A percentile compares a stretch with the other conserved stretches of the same genome.
Evolutionary conservation across 2,888 invertebrate species (phyloP).

Genomic region (Melanostoma scalare): DNA sequence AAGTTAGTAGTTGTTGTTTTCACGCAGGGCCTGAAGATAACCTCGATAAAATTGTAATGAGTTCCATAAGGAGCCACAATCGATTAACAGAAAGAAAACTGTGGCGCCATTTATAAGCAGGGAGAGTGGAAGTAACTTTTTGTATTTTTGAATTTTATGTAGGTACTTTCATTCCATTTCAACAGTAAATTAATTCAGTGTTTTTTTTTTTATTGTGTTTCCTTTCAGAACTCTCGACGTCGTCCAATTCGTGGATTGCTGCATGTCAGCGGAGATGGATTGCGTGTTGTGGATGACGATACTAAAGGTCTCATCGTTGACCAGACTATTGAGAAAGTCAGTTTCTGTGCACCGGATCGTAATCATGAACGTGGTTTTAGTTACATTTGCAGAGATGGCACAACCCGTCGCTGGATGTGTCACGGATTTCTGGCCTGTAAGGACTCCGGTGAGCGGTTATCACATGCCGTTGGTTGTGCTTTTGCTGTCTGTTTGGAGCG

Average conservation of each 20-base stretch:
- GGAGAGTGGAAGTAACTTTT: not conserved
- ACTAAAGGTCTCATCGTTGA: slow-evolving; percentile 99
- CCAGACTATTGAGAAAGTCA: slow-evolving; percentile 99
- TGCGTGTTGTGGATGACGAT: slow-evolving; percentile 98
- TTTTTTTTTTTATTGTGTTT: slow-evolving; percentile 53
- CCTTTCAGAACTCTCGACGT: slow-evolving; percentile 90
- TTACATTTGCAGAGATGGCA: slow-evolving; percentile 99
- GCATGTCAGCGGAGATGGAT: slow-evolving; percentile 96
- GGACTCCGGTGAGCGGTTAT: slow-evolving; percentile 97
- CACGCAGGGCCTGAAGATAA: not conserved
- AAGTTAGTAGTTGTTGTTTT: not conserved
- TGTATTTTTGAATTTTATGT: not conserved
- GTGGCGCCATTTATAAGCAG: not conserved
- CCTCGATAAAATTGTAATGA: slow-evolving; percentile 29
- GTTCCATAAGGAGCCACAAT: slow-evolving; percentile 7
- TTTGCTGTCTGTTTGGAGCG: slow-evolving; percentile 99
- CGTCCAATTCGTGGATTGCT: slow-evolving; percentile 94
- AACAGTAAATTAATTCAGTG: slow-evolving; percentile 15
- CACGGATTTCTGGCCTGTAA: slow-evolving; percentile 98
- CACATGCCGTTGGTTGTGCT: slow-evolving; percentile 99
- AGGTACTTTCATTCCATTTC: not conserved
- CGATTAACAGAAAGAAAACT: not conserved
- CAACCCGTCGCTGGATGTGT: slow-evolving; percentile 99
- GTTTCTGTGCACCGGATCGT: slow-evolving; percentile 99
- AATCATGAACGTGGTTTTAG: slow-evolving; percentile 98